These are phyloP conservation scores for Megalurothrips usitatus DNA, from an alignment of 2,888 invertebrate species.

Conservation along the genomic window DNA sequence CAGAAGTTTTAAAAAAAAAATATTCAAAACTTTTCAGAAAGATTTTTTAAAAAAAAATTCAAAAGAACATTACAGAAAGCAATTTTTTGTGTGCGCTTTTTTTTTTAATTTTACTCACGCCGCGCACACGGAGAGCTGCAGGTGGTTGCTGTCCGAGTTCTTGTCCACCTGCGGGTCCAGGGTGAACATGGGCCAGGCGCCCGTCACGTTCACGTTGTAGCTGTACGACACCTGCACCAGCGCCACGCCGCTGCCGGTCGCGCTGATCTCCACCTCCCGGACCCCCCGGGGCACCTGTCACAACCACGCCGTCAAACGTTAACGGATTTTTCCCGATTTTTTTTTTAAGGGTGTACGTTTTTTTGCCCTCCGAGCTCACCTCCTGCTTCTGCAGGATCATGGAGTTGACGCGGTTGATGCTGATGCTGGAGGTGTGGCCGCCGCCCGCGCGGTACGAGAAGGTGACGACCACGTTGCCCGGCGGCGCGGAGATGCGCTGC, in stretches of 20 bases:
- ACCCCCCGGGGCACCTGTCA: conserved; percentile 52
- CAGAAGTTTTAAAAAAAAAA: no score
- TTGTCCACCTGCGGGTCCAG: conserved; percentile 82
- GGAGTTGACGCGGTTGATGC: conserved; percentile 69
- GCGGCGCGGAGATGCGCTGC: conserved; percentile 52
- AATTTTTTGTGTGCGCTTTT: no score
- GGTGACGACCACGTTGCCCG: conserved; percentile 53
- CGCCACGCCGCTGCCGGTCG: conserved; percentile 74
- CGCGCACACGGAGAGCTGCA: conserved; percentile 77
- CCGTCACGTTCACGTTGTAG: conserved; percentile 81
- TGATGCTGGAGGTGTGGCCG: conserved; percentile 48
- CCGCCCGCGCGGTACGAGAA: conserved; percentile 51
- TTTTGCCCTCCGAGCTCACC: conserved; percentile 49
- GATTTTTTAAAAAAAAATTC: no score
- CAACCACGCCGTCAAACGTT: conserved; percentile 18
- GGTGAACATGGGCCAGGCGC: conserved; percentile 80
- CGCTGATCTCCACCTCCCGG: conserved; percentile 65
- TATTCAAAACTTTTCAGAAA: no score
- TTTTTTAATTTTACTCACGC: no score
- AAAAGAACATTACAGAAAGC: no score
- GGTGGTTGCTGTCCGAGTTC: conserved; percentile 67
- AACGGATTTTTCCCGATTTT: not conserved
- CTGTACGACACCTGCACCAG: conserved; percentile 72
- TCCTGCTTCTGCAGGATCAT: conserved; percentile 76
- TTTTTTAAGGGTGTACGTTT: not conserved